Evolutionary conservation across 2,888 invertebrate genomes (phyloP).

Genomic region (Pogonocherus hispidulus): DNA sequence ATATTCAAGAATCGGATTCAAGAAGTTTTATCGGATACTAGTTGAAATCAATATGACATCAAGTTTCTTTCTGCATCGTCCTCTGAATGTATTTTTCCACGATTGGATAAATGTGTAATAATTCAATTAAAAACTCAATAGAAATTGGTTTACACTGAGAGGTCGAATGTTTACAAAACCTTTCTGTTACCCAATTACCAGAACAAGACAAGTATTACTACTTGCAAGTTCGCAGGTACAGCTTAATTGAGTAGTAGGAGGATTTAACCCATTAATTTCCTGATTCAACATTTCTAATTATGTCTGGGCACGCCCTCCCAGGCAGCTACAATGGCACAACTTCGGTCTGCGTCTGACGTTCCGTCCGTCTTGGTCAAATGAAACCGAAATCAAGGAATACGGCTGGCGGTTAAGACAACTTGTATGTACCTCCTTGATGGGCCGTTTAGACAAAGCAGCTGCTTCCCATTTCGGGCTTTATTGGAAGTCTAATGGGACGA

Average conservation of each 20-base stretch:
- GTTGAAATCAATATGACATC: no score
- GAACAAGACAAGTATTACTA: no score
- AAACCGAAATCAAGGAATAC: neutral
- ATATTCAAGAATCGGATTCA: no score
- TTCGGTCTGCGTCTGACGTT: neutral
- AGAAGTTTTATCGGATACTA: no score
- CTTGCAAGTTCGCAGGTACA: neutral
- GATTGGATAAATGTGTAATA: no score
- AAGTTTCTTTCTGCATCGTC: no score
- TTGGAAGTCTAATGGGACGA: neutral
- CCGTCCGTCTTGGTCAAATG: neutral
- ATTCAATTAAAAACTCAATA: no score
- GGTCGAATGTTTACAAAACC: no score
- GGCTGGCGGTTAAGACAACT: slow-evolving; percentile 1
- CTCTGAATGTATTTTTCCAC: no score
- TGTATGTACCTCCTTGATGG: slow-evolving; percentile 4
- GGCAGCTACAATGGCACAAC: neutral
- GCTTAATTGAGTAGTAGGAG: neutral
- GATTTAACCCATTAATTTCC: neutral
- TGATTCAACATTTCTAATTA: neutral
- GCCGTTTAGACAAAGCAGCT: slow-evolving; percentile 1
- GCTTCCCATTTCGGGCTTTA: neutral
- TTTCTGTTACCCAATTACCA: no score
- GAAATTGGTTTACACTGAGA: no score
- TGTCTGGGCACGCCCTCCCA: neutral